Evolutionary conservation across 2,113 vertebrate genomes (phyloP), one percentile per base, ranked within the genome.

Genomic region (Columbina picui): DNA sequence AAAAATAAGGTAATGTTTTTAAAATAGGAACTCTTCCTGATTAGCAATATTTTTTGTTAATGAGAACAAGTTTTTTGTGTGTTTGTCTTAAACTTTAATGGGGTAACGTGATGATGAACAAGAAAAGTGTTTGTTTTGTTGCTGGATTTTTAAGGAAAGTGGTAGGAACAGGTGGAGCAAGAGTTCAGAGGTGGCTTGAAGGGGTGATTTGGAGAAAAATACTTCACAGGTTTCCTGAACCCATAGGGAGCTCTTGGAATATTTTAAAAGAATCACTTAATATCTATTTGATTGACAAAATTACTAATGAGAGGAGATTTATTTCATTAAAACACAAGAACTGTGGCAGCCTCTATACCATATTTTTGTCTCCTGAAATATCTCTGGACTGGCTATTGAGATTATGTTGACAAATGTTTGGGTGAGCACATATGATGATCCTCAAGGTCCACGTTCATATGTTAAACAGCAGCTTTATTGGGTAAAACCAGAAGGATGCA

Each of bases 391-490:
- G 17, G 13, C 12, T 39, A 0, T 49, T 78, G 50, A 57, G 41
- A 57, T 39, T 25, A 12, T 27, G 7, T 39, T 39, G 30, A 14
- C 16, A 6, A 70, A 9, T 64, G 9, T 76, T 80, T 80, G 63
- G 12, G 4, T 87, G 27, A 34, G 52, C 55, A 21, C 7, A 2
- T 47, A 3, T 2, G 32, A 32, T 84, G 26, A 17, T 84, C 26
- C 23, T 84, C 2, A 6, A n/a, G 29, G 27, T 45, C 49, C 26
- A 3, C 0, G 0, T 79, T 84, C 20, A 32, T 3, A 30, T 59
- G n/a, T 59, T 49, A 64, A 60, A 17, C 26, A 80, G 34, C 53
- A 76, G 9, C 19, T 47, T 68, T 32, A 15, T 43, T 64, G 57
- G 25, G 21, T 89, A 29, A 22, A 68, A 29, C 11, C 25, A 14